phyloP scores from a whole-genome alignment of 2,797 vertebrate genomes.

The Sebastes oblongus region DNA sequence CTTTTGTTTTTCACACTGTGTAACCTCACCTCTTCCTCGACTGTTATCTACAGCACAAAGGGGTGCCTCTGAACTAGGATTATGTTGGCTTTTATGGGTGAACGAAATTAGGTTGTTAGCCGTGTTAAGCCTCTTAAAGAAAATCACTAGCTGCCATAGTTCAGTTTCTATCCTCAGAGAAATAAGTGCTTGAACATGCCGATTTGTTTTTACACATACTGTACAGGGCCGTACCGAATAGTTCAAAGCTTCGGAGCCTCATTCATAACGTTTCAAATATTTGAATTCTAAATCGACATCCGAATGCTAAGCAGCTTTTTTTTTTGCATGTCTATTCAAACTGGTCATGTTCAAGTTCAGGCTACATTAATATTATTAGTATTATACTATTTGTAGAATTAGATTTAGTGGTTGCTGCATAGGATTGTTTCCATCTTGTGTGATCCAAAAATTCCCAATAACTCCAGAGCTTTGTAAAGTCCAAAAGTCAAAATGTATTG shows the following conservation, averaged over 20 bases:
- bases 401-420: too few species aligned
- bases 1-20: background rate
- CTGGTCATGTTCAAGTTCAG: too few species aligned
- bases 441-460: background rate
- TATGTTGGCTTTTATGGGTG: conserved; percentile 1
- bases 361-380: too few species aligned
- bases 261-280: background rate
- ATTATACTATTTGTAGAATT: too few species aligned
- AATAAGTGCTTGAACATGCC: background rate
- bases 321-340: too few species aligned
- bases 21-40: background rate
- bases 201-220: background rate
- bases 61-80: background rate
- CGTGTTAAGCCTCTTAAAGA: conserved; percentile 7
- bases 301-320: too few species aligned
- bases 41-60: background rate
- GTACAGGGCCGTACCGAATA: background rate
- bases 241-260: background rate
- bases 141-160: background rate
- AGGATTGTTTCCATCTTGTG: background rate
- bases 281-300: too few species aligned
- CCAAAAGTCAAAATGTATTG: background rate
- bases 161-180: background rate
- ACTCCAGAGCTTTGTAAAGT: too few species aligned
- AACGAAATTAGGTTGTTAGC: conserved; percentile 2